Conservation (phyloP, 2,888 invertebrate species). For the Drosophila ezoana region DNA sequence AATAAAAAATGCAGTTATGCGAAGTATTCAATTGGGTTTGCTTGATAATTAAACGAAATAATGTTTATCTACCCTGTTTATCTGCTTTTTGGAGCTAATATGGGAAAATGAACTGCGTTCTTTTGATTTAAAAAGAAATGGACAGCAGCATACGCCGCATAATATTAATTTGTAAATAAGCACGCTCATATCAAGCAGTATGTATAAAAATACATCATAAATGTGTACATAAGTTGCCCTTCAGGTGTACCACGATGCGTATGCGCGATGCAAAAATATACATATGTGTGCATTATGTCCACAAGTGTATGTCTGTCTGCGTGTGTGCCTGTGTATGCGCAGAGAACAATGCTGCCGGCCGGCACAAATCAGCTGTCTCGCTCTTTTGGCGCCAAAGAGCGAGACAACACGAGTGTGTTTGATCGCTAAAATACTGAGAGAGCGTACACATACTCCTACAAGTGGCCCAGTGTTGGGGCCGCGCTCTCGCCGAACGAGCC, state of each 20-base stretch:
- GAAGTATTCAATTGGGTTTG: background rate
- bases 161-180: background rate
- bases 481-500: background rate
- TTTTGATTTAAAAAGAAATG: background rate
- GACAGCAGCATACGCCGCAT: background rate
- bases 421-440: background rate
- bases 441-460: conserved; percentile 28
- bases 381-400: conserved; percentile 12
- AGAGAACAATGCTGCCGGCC: conserved; percentile 29
- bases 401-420: conserved; percentile 3
- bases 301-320: background rate
- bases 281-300: background rate
- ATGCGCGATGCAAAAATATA: conserved; percentile 41
- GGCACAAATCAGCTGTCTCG: conserved; percentile 22
- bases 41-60: background rate
- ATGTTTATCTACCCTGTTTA: too few species aligned
- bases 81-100: too few species aligned
- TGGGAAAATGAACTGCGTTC: too few species aligned
- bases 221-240: background rate
- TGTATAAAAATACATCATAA: background rate
- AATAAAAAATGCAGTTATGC: background rate
- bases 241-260: conserved; percentile 23
- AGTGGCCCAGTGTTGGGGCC: conserved; percentile 14
- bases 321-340: conserved; percentile 7
- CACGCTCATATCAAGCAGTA: background rate